Conservation (phyloP, 2,888 invertebrate genomes). For the Ptycholaimellus sp. region DNA sequence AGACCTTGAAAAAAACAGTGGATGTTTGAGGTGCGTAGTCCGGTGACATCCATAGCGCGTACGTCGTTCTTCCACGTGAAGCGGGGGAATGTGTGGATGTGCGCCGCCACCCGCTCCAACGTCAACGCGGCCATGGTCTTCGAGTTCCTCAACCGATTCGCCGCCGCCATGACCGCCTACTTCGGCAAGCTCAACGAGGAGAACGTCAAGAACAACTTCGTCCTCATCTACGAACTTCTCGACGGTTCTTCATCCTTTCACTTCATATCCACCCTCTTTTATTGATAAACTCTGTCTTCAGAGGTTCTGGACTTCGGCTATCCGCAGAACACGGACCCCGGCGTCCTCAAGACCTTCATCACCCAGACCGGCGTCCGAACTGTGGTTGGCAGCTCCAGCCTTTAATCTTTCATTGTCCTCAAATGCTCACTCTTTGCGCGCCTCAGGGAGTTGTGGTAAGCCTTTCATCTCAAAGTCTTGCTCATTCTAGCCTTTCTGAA, state of each 20-base stretch:
- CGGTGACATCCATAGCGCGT: slow-evolving; percentile 92
- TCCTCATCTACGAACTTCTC: slow-evolving; percentile 87
- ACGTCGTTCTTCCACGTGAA: slow-evolving; percentile 98
- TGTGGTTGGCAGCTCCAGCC: too few relatives aligned
- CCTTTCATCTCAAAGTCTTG: too few relatives aligned
- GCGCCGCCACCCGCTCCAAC: slow-evolving; percentile 99
- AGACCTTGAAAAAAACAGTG: neutral
- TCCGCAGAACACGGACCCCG: slow-evolving; percentile 97
- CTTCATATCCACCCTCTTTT: neutral
- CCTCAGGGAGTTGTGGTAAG: slow-evolving; percentile 1
- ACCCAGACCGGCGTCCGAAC: slow-evolving; percentile 75
- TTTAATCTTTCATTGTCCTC: neutral
- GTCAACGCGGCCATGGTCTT: slow-evolving; percentile 89
- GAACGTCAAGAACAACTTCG: slow-evolving; percentile 99
- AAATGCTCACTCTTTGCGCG: neutral
- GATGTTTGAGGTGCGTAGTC: slow-evolving; percentile 51
- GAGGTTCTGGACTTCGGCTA: slow-evolving; percentile 98
- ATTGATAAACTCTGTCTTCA: slow-evolving; percentile 27
- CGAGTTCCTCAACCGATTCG: slow-evolving; percentile 82
- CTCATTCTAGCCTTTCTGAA: too few relatives aligned
- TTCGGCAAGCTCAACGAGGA: slow-evolving; percentile 99
- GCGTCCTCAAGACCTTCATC: slow-evolving; percentile 92
- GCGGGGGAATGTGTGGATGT: slow-evolving; percentile 95
- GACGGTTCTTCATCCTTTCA: slow-evolving; percentile 44
- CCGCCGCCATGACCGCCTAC: slow-evolving; percentile 85